Evolutionary conservation across 2,888 invertebrate genomes (phyloP).

Genomic region (Leptinotarsa peninsularis): DNA sequence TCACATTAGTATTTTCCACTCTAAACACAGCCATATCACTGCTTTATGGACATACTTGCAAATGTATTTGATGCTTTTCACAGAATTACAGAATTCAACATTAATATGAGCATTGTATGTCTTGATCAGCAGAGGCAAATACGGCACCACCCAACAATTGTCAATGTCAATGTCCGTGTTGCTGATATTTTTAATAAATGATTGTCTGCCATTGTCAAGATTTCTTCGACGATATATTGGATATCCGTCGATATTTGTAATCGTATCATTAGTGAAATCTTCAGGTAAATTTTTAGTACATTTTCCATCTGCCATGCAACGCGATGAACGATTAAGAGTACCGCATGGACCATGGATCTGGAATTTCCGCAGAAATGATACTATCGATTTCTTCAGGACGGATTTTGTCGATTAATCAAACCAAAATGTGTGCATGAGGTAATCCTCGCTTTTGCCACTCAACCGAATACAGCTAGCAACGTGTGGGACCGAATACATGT

Average conservation of each 20-base stretch:
- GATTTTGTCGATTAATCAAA: slow-evolving; percentile 48
- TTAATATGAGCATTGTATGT: slow-evolving; percentile 56
- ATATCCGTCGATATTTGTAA: slow-evolving; percentile 39
- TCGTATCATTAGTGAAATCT: slow-evolving; percentile 27
- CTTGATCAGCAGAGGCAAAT: slow-evolving; percentile 51
- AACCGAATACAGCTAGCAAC: slow-evolving; percentile 41
- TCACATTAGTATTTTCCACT: too few species aligned
- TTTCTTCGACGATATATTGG: slow-evolving; percentile 27
- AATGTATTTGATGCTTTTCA: slow-evolving; percentile 54
- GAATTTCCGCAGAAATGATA: slow-evolving; percentile 58
- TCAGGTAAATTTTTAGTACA: slow-evolving; percentile 53
- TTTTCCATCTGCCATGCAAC: slow-evolving; percentile 62
- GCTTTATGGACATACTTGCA: slow-evolving; percentile 38
- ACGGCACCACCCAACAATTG: slow-evolving; percentile 61
- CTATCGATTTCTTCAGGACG: slow-evolving; percentile 48
- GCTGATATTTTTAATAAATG: background rate
- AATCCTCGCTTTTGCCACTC: slow-evolving; percentile 45
- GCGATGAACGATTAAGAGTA: slow-evolving; percentile 42
- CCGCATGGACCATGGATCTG: slow-evolving; percentile 65
- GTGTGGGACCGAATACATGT: slow-evolving; percentile 26
- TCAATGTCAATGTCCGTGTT: slow-evolving; percentile 37
- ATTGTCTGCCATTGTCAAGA: background rate
- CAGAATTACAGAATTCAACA: slow-evolving; percentile 60
- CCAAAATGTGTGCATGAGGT: slow-evolving; percentile 56
- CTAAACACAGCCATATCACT: slow-evolving; percentile 58